Evolutionary conservation across 2,888 invertebrate species (phyloP).

Genomic region (Agonopterix heracliana): DNA sequence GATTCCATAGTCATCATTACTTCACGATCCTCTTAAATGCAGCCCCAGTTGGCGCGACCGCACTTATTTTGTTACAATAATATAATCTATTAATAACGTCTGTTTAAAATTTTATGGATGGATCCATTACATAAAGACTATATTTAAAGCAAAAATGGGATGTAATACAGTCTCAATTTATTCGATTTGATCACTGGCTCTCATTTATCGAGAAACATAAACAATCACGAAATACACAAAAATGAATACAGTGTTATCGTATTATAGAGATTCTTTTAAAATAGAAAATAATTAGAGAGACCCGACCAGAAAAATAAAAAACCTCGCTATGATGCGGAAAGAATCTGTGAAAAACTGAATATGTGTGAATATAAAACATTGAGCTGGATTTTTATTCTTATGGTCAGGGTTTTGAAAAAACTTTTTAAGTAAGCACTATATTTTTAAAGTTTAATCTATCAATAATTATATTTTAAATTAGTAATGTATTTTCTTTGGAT

Average conservation of each 20-base stretch:
- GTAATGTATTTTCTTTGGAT: conserved; percentile 39
- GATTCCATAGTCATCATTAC: too few species aligned
- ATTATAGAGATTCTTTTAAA: conserved; percentile 23
- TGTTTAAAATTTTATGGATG: conserved; percentile 47
- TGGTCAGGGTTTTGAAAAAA: too few species aligned
- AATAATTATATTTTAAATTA: conserved; percentile 3
- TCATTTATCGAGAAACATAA: conserved; percentile 36
- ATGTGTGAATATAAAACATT: too few species aligned
- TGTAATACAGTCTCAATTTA: conserved; percentile 46
- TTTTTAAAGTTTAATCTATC: conserved; percentile 11
- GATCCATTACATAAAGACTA: conserved; percentile 52
- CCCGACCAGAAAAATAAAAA: not conserved
- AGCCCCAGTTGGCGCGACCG: too few species aligned
- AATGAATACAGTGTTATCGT: conserved; percentile 4
- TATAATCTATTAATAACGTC: conserved; percentile 38
- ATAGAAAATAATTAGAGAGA: conserved; percentile 10
- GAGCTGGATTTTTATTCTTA: too few species aligned
- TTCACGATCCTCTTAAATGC: too few species aligned
- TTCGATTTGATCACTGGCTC: conserved; percentile 58
- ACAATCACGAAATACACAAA: conserved; percentile 2
- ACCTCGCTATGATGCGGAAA: too few species aligned
- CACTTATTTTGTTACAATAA: conserved; percentile 9
- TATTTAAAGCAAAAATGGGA: conserved; percentile 43
- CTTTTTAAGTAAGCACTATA: not conserved
- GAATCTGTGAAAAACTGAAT: too few species aligned